These are phyloP conservation scores for Greenwoodochromis staneri DNA, from an alignment of 2,113 vertebrate genomes.

Conservation along the genomic window DNA sequence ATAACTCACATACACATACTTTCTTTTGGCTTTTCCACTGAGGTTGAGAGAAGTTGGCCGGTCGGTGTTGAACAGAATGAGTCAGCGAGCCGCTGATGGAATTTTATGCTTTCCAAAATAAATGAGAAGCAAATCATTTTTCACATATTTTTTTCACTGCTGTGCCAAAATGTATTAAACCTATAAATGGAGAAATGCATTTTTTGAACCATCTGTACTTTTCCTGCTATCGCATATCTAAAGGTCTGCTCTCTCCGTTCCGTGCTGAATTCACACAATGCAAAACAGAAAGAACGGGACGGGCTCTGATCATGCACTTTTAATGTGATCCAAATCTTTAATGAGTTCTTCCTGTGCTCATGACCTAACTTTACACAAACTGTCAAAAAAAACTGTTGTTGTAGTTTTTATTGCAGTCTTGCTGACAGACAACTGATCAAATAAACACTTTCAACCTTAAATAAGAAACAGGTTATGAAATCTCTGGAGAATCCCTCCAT, in stretches of 20 bases:
- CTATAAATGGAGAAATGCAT: not conserved
- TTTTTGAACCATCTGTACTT: not conserved
- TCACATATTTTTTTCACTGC: not conserved
- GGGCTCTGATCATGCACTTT: not conserved
- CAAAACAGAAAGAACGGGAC: not conserved
- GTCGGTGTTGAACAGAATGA: not conserved
- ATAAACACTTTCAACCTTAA: not conserved
- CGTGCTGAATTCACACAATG: not conserved
- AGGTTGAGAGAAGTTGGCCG: rapidly evolving
- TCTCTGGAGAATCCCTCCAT: not conserved
- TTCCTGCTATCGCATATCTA: not conserved
- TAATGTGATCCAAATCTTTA: not conserved
- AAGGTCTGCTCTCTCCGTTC: not conserved
- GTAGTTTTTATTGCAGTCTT: not conserved
- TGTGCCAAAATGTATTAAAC: not conserved
- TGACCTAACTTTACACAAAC: not conserved
- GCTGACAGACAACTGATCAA: not conserved
- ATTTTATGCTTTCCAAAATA: not conserved
- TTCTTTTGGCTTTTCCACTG: not conserved
- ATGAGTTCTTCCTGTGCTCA: not conserved
- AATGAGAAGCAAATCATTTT: not conserved
- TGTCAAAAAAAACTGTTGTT: not conserved
- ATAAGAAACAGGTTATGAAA: not conserved
- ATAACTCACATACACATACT: not conserved
- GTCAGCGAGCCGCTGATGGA: not conserved